Conservation (phyloP, 2,113 vertebrate genomes). For the Neotoma lepida region DNA sequence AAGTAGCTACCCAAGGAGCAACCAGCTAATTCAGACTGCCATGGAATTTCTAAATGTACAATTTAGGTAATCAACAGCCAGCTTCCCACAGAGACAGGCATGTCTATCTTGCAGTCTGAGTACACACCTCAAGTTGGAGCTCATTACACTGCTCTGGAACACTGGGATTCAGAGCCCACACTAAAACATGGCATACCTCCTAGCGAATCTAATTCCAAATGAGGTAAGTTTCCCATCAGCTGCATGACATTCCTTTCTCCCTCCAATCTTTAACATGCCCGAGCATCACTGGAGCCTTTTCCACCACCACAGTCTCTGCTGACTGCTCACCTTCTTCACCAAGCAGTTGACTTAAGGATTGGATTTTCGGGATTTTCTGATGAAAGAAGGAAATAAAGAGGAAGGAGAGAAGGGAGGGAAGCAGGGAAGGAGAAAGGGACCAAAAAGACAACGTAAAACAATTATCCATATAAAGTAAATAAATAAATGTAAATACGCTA, state of each 20-base stretch:
- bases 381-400: conserved; percentile 30
- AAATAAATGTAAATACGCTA: background rate
- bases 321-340: conserved; percentile 74
- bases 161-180: conserved; percentile 80
- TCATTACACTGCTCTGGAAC: conserved; percentile 77
- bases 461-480: conserved; percentile 53
- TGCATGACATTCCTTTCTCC: conserved; percentile 74
- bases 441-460: conserved; percentile 15
- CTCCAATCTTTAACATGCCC: conserved; percentile 25
- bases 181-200: conserved; percentile 79
- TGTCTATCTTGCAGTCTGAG: conserved; percentile 73
- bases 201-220: conserved; percentile 81
- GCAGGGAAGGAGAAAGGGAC: too few relatives aligned
- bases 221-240: conserved; percentile 78
- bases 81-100: conserved; percentile 72
- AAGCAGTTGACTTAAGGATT: conserved; percentile 84
- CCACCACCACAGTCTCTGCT: conserved; percentile 56
- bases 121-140: conserved; percentile 73
- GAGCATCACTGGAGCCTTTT: conserved; percentile 62
- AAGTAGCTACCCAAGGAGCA: conserved; percentile 22
- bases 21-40: conserved; percentile 58
- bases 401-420: background rate
- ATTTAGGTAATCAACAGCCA: conserved; percentile 70
- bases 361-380: conserved; percentile 89
- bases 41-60: conserved; percentile 55